These are phyloP conservation scores for Notarius quadriscutis DNA, from an alignment of 2,113 vertebrate species.

Conservation along the genomic window DNA sequence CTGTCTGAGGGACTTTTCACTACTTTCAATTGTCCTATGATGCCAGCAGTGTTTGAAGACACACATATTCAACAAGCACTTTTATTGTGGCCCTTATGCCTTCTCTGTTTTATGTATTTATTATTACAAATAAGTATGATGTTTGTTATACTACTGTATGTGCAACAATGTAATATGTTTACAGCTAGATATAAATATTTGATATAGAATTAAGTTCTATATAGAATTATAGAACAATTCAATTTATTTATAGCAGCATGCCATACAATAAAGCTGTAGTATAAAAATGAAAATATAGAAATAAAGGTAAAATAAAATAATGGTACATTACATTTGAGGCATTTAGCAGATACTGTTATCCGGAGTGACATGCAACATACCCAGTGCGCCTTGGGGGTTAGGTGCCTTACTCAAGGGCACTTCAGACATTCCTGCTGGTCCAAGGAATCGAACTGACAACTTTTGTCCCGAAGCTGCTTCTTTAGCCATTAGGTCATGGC, in stretches of 20 bases:
- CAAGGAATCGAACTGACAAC: too few species aligned
- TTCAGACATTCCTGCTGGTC: too few species aligned
- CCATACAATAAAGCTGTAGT: not conserved
- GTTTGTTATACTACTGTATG: not conserved
- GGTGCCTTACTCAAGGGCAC: too few species aligned
- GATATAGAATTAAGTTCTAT: too few species aligned
- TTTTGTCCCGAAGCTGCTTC: too few species aligned
- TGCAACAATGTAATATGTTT: not conserved
- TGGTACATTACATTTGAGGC: too few species aligned
- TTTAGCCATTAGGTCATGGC: too few species aligned
- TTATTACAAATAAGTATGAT: not conserved
- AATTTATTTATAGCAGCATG: not conserved
- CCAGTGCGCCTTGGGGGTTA: too few species aligned
- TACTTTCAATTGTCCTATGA: not conserved
- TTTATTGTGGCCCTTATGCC: not conserved
- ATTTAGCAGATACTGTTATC: too few species aligned
- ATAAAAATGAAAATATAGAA: not conserved
- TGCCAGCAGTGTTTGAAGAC: not conserved
- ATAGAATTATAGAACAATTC: not conserved
- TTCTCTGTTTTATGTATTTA: not conserved
- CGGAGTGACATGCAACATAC: too few species aligned
- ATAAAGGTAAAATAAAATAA: not conserved
- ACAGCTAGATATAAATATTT: not conserved
- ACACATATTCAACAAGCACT: not conserved
- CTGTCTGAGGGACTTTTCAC: slow-evolving; percentile 5